phyloP scores from a whole-genome alignment of 2,113 vertebrate genomes.

The Notothenia rossii region DNA sequence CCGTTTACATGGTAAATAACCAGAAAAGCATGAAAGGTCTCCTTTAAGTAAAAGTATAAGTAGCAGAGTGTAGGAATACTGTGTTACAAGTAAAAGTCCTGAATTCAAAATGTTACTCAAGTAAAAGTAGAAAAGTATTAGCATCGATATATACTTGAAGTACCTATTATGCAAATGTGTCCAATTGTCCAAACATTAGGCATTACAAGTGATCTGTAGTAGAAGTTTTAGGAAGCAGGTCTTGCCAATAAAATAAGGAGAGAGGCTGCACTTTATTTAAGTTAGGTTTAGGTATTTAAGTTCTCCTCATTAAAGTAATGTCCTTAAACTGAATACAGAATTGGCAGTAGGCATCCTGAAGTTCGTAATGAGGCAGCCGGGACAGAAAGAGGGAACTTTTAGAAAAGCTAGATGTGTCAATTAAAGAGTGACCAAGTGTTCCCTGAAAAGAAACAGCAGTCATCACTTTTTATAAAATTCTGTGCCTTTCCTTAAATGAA shows the following conservation, averaged over 20 bases:
- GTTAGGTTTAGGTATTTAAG: constrained; percentile 9
- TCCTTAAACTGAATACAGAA: neutral
- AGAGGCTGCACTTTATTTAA: constrained; percentile 1
- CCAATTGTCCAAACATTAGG: neutral
- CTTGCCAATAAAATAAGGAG: neutral
- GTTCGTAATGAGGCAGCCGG: constrained; percentile 29
- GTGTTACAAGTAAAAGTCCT: too few species aligned
- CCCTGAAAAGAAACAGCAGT: too few species aligned
- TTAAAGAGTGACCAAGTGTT: too few species aligned
- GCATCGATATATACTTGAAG: too few species aligned
- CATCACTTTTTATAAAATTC: neutral
- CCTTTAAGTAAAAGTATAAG: too few species aligned
- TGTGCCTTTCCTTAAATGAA: neutral
- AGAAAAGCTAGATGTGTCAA: too few species aligned
- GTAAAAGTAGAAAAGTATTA: too few species aligned
- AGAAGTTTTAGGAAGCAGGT: neutral
- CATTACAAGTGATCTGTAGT: neutral
- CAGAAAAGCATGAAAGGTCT: too few species aligned
- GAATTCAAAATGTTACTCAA: too few species aligned
- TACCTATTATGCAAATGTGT: neutral
- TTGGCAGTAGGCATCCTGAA: neutral
- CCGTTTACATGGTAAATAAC: too few species aligned
- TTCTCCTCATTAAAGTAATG: constrained; percentile 30
- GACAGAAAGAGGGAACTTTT: neutral
- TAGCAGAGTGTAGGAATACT: too few species aligned